Evolutionary conservation across 2,888 invertebrate genomes (phyloP).

Genomic region (Harmothoe impar): DNA sequence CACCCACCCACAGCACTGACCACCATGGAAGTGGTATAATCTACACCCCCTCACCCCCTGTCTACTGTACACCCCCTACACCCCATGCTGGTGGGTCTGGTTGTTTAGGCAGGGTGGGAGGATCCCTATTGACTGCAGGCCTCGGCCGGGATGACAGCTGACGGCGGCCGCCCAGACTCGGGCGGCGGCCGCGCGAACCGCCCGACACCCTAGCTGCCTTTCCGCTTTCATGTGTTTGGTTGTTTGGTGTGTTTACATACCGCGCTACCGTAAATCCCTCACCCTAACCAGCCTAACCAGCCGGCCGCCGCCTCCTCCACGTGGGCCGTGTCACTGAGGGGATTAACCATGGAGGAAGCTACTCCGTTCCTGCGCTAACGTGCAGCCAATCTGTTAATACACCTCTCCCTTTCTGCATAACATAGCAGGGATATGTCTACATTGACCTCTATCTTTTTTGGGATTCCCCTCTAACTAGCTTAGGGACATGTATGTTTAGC

Average conservation of each 20-base stretch:
- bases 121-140: slow-evolving; percentile 17
- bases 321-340: too few relatives aligned
- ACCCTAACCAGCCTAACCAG: background rate
- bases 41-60: background rate
- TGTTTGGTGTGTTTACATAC: slow-evolving; percentile 56
- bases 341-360: too few relatives aligned
- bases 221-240: slow-evolving; percentile 52
- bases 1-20: too few relatives aligned
- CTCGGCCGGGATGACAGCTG: slow-evolving; percentile 14
- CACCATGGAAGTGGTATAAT: background rate
- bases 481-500: too few relatives aligned
- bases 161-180: background rate
- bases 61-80: background rate
- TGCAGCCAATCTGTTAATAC: too few relatives aligned
- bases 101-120: background rate
- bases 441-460: too few relatives aligned
- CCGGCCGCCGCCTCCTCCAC: too few relatives aligned
- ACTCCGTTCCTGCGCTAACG: too few relatives aligned
- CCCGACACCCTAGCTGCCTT: slow-evolving; percentile 45
- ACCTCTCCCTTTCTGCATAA: too few relatives aligned
- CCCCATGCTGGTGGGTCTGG: background rate
- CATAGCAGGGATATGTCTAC: too few relatives aligned
- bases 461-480: too few relatives aligned
- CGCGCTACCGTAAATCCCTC: slow-evolving; percentile 21
- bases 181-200: slow-evolving; percentile 4